Percentiles rank a stretch among this genome's conserved stretches.
These are phyloP conservation scores for Bubo bubo DNA, from an alignment of 2,113 vertebrate species.

Conservation along the genomic window DNA sequence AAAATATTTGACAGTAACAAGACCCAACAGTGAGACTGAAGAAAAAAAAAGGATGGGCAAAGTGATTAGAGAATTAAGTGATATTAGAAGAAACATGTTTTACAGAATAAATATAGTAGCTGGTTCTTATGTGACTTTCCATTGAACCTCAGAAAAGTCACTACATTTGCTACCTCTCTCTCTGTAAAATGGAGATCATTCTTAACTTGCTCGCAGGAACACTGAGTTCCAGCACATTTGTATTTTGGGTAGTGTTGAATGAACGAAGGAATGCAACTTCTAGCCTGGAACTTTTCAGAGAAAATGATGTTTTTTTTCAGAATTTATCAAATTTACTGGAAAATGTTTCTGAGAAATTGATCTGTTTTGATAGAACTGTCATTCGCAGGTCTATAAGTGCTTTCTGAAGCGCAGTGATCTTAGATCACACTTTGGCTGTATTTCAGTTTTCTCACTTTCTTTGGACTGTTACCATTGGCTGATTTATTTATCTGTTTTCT, in stretches of 20 bases:
- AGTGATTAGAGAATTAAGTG: neutral
- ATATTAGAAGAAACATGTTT: neutral
- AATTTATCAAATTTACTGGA: neutral
- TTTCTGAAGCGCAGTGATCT: neutral
- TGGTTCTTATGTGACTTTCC: neutral
- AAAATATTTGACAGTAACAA: neutral
- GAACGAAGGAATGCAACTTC: neutral
- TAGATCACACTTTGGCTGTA: neutral
- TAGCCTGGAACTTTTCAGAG: neutral
- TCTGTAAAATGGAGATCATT: neutral
- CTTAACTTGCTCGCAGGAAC: neutral
- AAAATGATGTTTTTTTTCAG: neutral
- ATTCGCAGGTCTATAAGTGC: neutral
- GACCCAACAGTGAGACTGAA: neutral
- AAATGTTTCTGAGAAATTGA: neutral
- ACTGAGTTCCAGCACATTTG: neutral
- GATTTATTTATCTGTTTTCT: neutral
- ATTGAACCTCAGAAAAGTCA: neutral
- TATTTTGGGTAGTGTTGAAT: neutral
- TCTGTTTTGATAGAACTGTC: neutral
- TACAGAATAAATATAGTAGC: neutral
- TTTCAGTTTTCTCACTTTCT: neutral
- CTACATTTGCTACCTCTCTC: neutral
- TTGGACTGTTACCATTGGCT: neutral
- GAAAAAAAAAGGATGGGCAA: neutral